Percentiles rank a stretch among this genome's conserved stretches.
Evolutionary conservation across 2,797 vertebrate species (phyloP).

Genomic region (Siniperca obscura): DNA sequence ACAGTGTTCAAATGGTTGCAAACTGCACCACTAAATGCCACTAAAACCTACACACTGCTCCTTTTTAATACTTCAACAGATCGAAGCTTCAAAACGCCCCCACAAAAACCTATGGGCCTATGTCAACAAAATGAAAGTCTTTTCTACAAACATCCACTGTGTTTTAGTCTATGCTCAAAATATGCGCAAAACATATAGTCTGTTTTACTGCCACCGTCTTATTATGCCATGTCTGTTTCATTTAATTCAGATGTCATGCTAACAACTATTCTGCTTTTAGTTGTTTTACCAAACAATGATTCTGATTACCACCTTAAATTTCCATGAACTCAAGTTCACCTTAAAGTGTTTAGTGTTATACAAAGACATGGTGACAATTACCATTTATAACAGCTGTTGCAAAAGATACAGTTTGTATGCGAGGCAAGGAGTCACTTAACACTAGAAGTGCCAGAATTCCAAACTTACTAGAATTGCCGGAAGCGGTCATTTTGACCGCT

Average conservation of each 20-base stretch:
- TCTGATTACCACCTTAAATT: constrained; percentile 12
- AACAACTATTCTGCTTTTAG: constrained; percentile 10
- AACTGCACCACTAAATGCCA: too few relatives aligned
- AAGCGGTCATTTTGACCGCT: too few relatives aligned
- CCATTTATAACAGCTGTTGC: constrained; percentile 15
- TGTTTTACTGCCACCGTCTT: background rate
- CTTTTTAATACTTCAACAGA: background rate
- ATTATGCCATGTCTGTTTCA: background rate
- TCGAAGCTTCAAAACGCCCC: background rate
- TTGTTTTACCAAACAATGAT: constrained; percentile 7
- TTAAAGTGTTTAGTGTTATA: constrained; percentile 8
- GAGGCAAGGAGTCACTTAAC: background rate
- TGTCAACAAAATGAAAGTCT: background rate
- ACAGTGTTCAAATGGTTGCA: too few relatives aligned
- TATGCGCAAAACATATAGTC: background rate
- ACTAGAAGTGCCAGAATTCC: too few relatives aligned
- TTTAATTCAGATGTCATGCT: constrained; percentile 4
- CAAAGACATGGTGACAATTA: constrained; percentile 2
- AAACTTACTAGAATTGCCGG: too few relatives aligned
- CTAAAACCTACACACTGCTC: too few relatives aligned
- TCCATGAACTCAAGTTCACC: constrained; percentile 47
- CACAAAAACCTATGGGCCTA: background rate
- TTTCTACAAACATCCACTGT: background rate
- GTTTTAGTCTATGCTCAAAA: background rate
- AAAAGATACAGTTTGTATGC: background rate